Percentiles rank a stretch among this genome's conserved stretches.
These are phyloP conservation scores for Tromatobia lineatoria DNA, from an alignment of 2,888 invertebrate genomes.

Conservation along the genomic window DNA sequence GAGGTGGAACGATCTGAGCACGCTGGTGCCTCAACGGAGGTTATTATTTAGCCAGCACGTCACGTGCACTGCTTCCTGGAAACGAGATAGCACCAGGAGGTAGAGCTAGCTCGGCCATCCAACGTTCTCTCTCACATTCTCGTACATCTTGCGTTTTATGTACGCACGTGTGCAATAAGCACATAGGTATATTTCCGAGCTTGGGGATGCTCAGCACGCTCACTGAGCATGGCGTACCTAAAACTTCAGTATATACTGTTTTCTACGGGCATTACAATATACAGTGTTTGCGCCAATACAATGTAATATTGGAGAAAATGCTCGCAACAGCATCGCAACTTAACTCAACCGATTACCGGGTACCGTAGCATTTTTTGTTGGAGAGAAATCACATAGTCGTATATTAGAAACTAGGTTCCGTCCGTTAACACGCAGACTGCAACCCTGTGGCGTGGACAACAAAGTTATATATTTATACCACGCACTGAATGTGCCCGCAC, in stretches of 20 bases:
- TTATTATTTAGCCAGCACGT: slow-evolving; percentile 48
- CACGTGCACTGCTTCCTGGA: slow-evolving; percentile 26
- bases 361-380: not conserved
- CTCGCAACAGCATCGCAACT: not conserved
- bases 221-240: not conserved
- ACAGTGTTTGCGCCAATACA: not conserved
- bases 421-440: not conserved
- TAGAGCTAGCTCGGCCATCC: slow-evolving; percentile 5
- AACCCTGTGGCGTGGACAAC: not conserved
- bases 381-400: not conserved
- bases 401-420: not conserved
- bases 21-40: not conserved
- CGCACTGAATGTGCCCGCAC: not conserved
- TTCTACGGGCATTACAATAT: not conserved
- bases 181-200: slow-evolving; percentile 14
- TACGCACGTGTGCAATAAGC: slow-evolving; percentile 58
- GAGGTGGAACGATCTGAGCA: not conserved
- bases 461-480: not conserved
- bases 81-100: slow-evolving; percentile 10
- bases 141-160: slow-evolving; percentile 60
- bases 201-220: not conserved
- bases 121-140: slow-evolving; percentile 38
- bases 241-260: slow-evolving; percentile 5
- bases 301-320: not conserved
- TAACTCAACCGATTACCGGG: not conserved